phyloP scores from a whole-genome alignment of 92 coral and sea anemone species.

The Epizoanthus rinbou region DNA sequence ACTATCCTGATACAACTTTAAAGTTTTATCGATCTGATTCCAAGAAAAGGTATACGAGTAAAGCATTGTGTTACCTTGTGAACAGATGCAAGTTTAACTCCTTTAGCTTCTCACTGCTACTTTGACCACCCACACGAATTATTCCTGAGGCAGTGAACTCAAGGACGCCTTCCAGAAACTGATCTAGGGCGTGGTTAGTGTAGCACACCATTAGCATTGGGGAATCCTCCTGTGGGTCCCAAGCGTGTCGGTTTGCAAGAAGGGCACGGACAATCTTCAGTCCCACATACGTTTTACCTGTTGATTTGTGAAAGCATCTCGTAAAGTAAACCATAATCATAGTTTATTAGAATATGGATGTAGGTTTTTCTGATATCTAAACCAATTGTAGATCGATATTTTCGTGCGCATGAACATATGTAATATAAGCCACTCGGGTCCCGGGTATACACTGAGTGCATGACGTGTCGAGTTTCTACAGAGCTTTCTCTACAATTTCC shows the following conservation, averaged over 20 bases:
- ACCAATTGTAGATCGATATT: no score
- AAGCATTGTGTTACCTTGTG: slow-evolving; percentile 7
- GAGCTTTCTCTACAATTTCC: no score
- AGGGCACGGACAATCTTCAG: slow-evolving; percentile 84
- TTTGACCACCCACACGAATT: slow-evolving; percentile 89
- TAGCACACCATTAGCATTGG: slow-evolving; percentile 89
- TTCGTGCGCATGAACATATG: no score
- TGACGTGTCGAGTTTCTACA: no score
- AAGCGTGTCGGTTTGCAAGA: slow-evolving; percentile 62
- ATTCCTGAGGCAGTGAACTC: slow-evolving; percentile 70
- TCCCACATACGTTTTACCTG: slow-evolving; percentile 90
- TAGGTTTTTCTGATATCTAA: no score
- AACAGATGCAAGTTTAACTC: slow-evolving; percentile 58
- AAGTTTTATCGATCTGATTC: no score
- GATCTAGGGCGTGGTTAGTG: slow-evolving; percentile 95
- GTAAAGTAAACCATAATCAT: background rate
- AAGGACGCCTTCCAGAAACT: slow-evolving; percentile 89
- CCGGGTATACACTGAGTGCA: no score
- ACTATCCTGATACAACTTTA: no score
- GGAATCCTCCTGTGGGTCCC: slow-evolving; percentile 61
- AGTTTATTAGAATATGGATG: no score
- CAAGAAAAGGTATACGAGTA: no score
- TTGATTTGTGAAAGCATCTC: background rate
- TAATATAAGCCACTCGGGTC: no score
- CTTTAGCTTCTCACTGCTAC: slow-evolving; percentile 73